Evolutionary conservation across 2,113 vertebrate species (phyloP), one percentile per base, ranked within the genome.

Genomic region (Hyla sarda): DNA sequence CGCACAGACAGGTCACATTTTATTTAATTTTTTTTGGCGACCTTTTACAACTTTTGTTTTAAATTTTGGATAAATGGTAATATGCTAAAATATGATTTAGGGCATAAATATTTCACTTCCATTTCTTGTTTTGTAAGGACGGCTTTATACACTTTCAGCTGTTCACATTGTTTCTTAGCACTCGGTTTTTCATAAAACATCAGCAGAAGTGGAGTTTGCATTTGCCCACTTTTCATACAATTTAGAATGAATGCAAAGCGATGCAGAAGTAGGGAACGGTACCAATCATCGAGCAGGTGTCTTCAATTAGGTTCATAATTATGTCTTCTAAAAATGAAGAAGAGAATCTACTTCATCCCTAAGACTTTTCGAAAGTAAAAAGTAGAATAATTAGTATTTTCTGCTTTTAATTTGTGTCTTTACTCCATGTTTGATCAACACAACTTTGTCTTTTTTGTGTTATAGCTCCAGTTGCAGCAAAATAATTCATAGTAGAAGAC

Each of bases 381-480:
- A n/a, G n/a, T n/a, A n/a, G 30, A 34, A 69, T 34, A 69, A 69
- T 19, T 69, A 14, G 65, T 19, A 34, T 30, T 67, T 67, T 32
- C n/a, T 5, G 28, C 0, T 62, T 28, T 28, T 54, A 58, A n/a
- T 58, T 58, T n/a, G 5, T 58, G 3, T 69, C 6, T 69, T 41
- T 69, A 19, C 65, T 69, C 30, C 5, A 69, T 34, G 65, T 69
- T 69, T 28, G 65, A 69, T 69, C 65, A 69, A 69, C 65, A 34
- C 28, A 2, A 69, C 2, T 10, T 19, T 30, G 16, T 69, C 30
- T 34, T 21, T 69, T 69, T 5, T 69, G 30, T 2, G 14, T 34
- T 69, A 30, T 21, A 2, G 14, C 32, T 2, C 14, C 65, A 65
- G 12, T 16, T 65, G 16, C 9, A 11, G 25, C 60, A 8, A 32